A percentile compares a stretch with the other conserved stretches of the same genome.
These are phyloP conservation scores for Orthosia incerta DNA, from an alignment of 2,888 invertebrate genomes.

Conservation along the genomic window DNA sequence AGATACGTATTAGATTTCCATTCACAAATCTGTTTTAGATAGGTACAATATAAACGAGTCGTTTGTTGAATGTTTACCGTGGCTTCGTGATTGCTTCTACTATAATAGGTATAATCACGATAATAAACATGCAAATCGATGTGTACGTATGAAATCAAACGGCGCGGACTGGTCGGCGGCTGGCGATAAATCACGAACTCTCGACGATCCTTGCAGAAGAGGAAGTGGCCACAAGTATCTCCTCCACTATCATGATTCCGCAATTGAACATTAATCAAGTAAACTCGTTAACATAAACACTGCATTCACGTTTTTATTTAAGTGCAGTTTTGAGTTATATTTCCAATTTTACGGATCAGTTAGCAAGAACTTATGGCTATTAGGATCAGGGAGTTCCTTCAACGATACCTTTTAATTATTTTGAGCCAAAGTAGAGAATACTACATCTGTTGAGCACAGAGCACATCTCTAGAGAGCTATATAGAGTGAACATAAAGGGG, in stretches of 20 bases:
- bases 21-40: constrained; percentile 68
- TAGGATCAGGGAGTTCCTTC: background rate
- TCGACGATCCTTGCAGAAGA: constrained; percentile 73
- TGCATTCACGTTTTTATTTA: constrained; percentile 71
- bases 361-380: background rate
- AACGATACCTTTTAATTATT: constrained; percentile 5
- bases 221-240: constrained; percentile 72
- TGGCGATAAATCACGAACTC: constrained; percentile 73
- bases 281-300: constrained; percentile 74
- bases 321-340: constrained; percentile 57
- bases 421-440: background rate
- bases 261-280: constrained; percentile 76
- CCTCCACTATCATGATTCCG: constrained; percentile 75
- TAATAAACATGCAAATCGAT: constrained; percentile 65
- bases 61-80: constrained; percentile 52
- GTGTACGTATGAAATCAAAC: constrained; percentile 64
- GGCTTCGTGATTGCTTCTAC: constrained; percentile 60
- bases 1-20: constrained; percentile 71
- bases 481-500: constrained; percentile 21
- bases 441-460: background rate
- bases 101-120: constrained; percentile 63
- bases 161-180: constrained; percentile 52
- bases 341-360: constrained; percentile 15
- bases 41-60: constrained; percentile 35
- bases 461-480: background rate